Evolutionary conservation across 2,888 invertebrate genomes (phyloP).

Genomic region (Sericinus montela): DNA sequence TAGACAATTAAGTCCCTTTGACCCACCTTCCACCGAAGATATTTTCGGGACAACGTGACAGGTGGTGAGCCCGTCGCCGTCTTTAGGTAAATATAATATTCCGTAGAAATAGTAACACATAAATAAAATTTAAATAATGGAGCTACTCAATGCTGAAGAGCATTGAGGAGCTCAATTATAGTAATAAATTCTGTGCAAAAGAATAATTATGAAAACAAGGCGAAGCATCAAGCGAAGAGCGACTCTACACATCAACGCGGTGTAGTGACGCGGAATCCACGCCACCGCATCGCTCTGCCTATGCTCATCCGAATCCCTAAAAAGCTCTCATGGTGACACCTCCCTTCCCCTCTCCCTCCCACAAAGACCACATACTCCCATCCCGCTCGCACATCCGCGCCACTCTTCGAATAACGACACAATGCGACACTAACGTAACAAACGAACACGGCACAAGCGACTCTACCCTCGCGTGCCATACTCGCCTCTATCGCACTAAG

Average conservation of each 20-base stretch:
- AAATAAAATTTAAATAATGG: too few relatives aligned
- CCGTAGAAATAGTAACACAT: too few relatives aligned
- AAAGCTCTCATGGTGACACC: conserved; percentile 74
- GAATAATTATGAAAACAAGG: too few relatives aligned
- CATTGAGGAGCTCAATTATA: too few relatives aligned
- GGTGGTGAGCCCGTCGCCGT: too few relatives aligned
- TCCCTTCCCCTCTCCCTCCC: conserved; percentile 62
- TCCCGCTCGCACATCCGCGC: conserved; percentile 62
- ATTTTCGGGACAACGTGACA: too few relatives aligned
- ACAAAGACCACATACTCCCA: conserved; percentile 38
- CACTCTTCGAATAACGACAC: conserved; percentile 59
- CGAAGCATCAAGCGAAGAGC: too few relatives aligned
- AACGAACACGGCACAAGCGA: conserved; percentile 54
- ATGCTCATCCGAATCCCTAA: conserved; percentile 55
- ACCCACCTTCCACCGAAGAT: too few relatives aligned
- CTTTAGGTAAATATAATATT: too few relatives aligned
- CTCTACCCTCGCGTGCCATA: conserved; percentile 43
- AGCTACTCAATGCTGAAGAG: too few relatives aligned
- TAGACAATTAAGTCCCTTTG: too few relatives aligned
- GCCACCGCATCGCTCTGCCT: conserved; percentile 22
- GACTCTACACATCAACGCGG: conserved; percentile 44
- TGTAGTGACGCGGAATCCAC: conserved; percentile 54
- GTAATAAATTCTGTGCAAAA: too few relatives aligned
- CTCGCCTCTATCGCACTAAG: conserved; percentile 46
- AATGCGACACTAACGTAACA: conserved; percentile 60